Conservation (phyloP, 1,140 invertebrate species). For the Psilanteris sp. region DNA sequence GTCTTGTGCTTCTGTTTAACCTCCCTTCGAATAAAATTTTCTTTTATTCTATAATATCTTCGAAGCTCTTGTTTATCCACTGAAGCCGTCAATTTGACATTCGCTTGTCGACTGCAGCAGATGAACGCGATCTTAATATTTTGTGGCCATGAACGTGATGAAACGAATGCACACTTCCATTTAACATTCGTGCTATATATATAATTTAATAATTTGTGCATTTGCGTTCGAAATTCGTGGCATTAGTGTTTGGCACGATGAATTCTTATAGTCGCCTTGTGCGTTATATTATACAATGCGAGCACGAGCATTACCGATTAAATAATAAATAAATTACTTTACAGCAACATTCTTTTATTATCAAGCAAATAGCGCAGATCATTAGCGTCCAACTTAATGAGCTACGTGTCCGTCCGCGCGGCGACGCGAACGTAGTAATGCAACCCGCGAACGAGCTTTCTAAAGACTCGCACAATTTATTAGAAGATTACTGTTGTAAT, state of each 20-base stretch:
- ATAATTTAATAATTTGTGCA: conserved; percentile 21
- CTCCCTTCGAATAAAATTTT: no score
- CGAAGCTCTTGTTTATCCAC: no score
- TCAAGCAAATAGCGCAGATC: conserved; percentile 64
- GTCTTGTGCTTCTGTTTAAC: no score
- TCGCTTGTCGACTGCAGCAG: no score
- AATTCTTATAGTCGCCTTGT: conserved; percentile 4
- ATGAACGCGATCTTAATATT: no score
- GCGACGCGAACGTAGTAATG: conserved; percentile 24
- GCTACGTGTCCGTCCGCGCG: conserved; percentile 41
- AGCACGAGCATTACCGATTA: conserved; percentile 32
- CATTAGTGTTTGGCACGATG: conserved; percentile 21
- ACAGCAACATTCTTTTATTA: conserved; percentile 67
- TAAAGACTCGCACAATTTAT: conserved; percentile 45
- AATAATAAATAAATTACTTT: conserved; percentile 74
- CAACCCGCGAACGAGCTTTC: conserved; percentile 8
- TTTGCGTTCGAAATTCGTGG: conserved; percentile 27
- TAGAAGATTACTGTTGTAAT: conserved; percentile 40
- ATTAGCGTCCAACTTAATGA: conserved; percentile 67
- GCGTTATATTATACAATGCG: conserved; percentile 25
- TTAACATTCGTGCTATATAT: conserved; percentile 29
- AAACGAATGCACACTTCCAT: conserved; percentile 7
- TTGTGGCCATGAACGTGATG: neutral
- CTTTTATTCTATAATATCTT: no score
- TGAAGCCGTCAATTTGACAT: no score